Evolutionary conservation across 2,888 invertebrate genomes (phyloP), one percentile per base, ranked within the genome.

Genomic region (Andrena praecox): DNA sequence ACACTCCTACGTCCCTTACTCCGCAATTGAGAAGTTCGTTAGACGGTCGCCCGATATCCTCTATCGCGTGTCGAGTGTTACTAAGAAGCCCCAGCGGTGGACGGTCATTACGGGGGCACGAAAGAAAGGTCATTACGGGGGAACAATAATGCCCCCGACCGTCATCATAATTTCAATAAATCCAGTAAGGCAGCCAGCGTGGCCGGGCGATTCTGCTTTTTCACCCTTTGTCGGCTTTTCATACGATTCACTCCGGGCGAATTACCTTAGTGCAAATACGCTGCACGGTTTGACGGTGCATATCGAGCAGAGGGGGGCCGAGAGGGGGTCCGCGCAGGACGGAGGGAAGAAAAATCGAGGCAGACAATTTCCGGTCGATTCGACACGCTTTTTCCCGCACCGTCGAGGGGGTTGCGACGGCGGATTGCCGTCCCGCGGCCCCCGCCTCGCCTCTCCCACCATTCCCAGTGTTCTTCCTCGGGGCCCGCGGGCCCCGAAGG

Each of bases 291-390:
- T 82, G 78, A 84, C 82, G 78, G 71, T 84, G 77, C 83, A 84
- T 84, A 82, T 82, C 79, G 81, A 77, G 72, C 75, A 78, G 71
- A 42, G 72, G n/a, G 27, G 24, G 31, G 52, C 16, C 59, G 42
- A 16, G 16, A 29, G 31, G 42, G 48, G 12, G 8, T 52, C 7
- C 10, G 67, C 2, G 16, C 20, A 48, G 2, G 56, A 20, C 24
- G 59, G 2, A n/a, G 69, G 56, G 59, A 62, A 82, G 77, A 82
- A 73, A 77, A 77, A 82, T 86, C 73, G 42, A 85, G 87, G 85
- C 84, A 91, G 91, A 93, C 91, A 93, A 93, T 93, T 93, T 93
- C 93, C 93, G 92, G 92, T 86, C 82, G 90, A 93, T 93, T 93
- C 91, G 91, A 77, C 86, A 86, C 90, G 89, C 89, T 91, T 93